Evolutionary conservation across 2,797 vertebrate genomes (phyloP), one percentile per base, ranked within the genome.

Genomic region (Gymnoscopelus microlampas): DNA sequence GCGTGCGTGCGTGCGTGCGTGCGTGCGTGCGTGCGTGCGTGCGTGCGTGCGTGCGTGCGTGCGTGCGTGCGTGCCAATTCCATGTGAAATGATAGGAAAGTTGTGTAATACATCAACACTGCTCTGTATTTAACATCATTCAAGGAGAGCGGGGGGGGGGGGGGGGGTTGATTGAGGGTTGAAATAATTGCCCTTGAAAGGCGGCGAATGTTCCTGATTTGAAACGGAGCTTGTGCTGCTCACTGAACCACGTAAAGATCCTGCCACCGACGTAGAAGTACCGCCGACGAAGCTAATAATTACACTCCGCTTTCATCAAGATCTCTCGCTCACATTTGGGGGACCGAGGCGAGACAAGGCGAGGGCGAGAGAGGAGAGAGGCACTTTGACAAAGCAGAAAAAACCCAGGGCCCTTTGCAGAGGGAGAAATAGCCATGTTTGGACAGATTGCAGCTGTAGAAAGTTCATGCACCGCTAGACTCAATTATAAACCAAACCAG

Each of bases 401-500:
- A 85, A 85, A 81, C 58, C 63, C 12, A 19, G 70, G 75, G 69
- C 70, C 79, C 8, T 44, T 44, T 69, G 77, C 63, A 83, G 83
- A 85, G 76, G 74, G 76, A 87, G 83, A 90, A 89, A 91, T 80
- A 80, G 77, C 81, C 80, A 77, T 66, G 80, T 78, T 87, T 80
- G 79, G 89, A 91, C 84, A 87, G 89, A 91, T 86, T 92, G 90
- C 86, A 84, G 89, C 85, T 85, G 84, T 83, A 85, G 84, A 86
- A 88, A 83, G 86, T 91, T 91, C 87, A 93, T 84, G 93, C 92
- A 88, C 81, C 77, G 39, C 75, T 91, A 86, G 84, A 92, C 90
- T 91, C 90, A 92, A 93, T 93, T 93, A 92, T 90, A 88, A 90
- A 90, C 86, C 81, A 85, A 83, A 85, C 73, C 72, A 48, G 80